Evolutionary conservation across 1,140 invertebrate species (phyloP), one percentile per base, ranked within the genome.

Genomic region (Magallana ariakensis): DNA sequence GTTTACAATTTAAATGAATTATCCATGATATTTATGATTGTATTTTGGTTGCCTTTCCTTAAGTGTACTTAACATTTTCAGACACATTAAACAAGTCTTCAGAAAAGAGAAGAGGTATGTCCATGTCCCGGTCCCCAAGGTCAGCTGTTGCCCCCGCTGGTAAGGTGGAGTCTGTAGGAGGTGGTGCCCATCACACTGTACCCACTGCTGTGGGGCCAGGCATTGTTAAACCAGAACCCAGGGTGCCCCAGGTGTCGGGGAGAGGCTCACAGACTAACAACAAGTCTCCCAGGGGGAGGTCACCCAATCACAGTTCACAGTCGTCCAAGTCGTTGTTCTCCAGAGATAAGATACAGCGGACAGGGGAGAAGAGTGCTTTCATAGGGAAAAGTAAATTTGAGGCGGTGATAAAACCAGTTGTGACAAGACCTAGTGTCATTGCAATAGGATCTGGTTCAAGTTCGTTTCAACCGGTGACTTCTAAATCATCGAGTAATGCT

Each of bases 261-360:
- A 26, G 4, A 13, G 22, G 22, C 8, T 19, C 15, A 33, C 11
- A 13, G 11, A 75, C 66, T 4, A 9, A 11, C 0, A 75, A 75
- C 22, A 26, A 19, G 22, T 26, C 66, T 11, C 22, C 13, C 66
- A 75, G 33, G 15, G 19, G 22, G 66, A 46, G 66, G 22, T 75
- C 66, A 26, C 66, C 66, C 66, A 19, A 26, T 26, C 22, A 75
- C 22, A 6, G 58, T 60, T 75, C 66, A 46, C 66, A 75, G 33
- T 26, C 66, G 22, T 75, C 66, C 33, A 75, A 26, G 66, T 75
- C 66, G 13, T 22, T 75, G 26, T 75, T 75, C 66, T 75, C 66
- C 66, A 75, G 33, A 11, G 66, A 75, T 33, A 75, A 75, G 11
- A 75, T 75, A 26, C 66, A 75, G 22, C 22, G 66, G 66, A 75